phyloP scores from a whole-genome alignment of 2,888 invertebrate species.

The Andrena bucephala region DNA sequence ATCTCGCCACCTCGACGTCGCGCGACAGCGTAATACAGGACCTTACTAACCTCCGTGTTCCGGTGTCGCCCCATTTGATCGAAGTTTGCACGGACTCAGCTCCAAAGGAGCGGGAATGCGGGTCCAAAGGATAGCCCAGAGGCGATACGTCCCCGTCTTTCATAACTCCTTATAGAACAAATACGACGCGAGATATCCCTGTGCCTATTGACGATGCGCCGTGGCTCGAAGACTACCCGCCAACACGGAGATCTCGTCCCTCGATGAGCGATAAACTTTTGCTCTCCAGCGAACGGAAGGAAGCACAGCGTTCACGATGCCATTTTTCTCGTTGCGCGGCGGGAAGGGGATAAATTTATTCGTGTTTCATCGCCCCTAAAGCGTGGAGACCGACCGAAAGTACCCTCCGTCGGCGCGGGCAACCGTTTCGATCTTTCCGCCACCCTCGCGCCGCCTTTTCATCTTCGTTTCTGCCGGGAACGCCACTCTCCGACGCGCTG shows the following conservation, averaged over 20 bases:
- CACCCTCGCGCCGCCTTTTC: neutral
- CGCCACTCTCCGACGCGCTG: neutral
- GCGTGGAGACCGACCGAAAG: conserved; percentile 29
- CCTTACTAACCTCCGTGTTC: neutral
- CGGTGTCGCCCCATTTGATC: neutral
- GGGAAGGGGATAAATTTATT: conserved; percentile 53
- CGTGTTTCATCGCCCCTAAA: conserved; percentile 42
- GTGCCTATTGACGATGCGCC: neutral
- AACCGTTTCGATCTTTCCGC: conserved; percentile 11
- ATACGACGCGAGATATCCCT: conserved; percentile 4
- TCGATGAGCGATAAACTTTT: conserved; percentile 52
- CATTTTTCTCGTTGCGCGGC: conserved; percentile 50
- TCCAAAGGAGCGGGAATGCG: neutral
- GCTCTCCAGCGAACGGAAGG: conserved; percentile 1
- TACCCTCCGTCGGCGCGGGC: neutral
- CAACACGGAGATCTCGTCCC: neutral
- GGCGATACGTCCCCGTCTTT: conserved; percentile 10
- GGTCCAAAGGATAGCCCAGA: neutral
- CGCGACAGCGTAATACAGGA: neutral
- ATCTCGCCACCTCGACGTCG: neutral
- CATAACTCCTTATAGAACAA: conserved; percentile 5
- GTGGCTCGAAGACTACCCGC: neutral
- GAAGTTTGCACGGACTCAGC: neutral
- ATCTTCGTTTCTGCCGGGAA: conserved; percentile 8
- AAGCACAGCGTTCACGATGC: conserved; percentile 18